phyloP scores from a whole-genome alignment of 2,797 vertebrate species.

The Staurois parvus region DNA sequence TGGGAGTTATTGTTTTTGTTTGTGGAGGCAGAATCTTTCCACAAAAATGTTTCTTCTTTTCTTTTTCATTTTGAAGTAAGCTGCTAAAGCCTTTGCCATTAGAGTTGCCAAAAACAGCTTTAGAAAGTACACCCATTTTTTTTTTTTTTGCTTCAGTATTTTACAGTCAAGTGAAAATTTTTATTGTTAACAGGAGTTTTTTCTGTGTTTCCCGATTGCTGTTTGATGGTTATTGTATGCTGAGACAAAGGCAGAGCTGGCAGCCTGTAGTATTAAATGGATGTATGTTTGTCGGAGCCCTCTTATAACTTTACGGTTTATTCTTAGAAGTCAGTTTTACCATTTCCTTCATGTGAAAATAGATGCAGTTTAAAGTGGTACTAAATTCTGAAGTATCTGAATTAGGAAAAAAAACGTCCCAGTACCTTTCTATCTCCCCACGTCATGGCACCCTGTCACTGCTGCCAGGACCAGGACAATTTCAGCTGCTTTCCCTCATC shows the following conservation, averaged over 20 bases:
- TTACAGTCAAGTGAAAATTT: conserved; percentile 18
- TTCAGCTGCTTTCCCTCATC: too few species aligned
- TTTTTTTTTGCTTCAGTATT: conserved; percentile 20
- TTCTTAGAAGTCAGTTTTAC: neutral
- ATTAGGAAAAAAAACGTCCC: too few species aligned
- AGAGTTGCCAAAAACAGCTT: conserved; percentile 7
- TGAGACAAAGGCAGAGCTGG: neutral
- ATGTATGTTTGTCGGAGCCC: neutral
- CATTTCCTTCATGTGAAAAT: too few species aligned
- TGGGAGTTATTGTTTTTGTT: conserved; percentile 39
- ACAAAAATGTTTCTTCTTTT: conserved; percentile 29
- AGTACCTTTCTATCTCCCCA: too few species aligned
- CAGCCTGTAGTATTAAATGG: neutral
- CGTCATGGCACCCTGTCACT: too few species aligned
- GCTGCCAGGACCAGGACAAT: too few species aligned
- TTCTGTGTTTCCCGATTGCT: neutral
- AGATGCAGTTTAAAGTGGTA: too few species aligned
- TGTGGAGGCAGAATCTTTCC: conserved; percentile 29
- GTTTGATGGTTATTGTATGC: neutral
- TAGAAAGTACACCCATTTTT: conserved; percentile 6
- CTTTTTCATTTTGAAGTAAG: conserved; percentile 34
- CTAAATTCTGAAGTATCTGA: too few species aligned
- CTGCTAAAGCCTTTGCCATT: conserved; percentile 11
- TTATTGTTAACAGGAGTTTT: neutral
- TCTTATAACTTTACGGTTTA: neutral